These are phyloP conservation scores for Lomographa bimaculata DNA, from an alignment of 2,888 invertebrate species.

Conservation along the genomic window DNA sequence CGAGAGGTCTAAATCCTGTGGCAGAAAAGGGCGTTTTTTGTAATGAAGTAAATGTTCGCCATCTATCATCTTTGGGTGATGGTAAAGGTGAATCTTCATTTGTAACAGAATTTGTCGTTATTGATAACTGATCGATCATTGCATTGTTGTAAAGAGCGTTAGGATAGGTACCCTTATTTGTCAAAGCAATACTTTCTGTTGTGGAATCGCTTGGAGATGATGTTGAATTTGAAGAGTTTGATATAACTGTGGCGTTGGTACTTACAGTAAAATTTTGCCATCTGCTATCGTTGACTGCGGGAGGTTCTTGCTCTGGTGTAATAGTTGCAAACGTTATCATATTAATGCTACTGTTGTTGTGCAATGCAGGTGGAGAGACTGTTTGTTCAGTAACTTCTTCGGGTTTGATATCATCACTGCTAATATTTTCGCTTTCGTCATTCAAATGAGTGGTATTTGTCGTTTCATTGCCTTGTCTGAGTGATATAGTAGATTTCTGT, in stretches of 20 bases:
- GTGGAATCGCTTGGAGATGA: conserved; percentile 17
- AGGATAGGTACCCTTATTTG: conserved; percentile 48
- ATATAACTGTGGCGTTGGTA: conserved; percentile 25
- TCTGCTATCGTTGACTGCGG: conserved; percentile 29
- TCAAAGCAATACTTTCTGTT: conserved; percentile 31
- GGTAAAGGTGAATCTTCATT: conserved; percentile 52
- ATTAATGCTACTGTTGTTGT: conserved; percentile 16
- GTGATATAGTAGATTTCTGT: no score
- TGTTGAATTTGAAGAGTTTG: conserved; percentile 7
- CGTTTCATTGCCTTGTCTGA: conserved; percentile 4
- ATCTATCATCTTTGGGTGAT: conserved; percentile 56
- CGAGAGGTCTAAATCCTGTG: conserved; percentile 64
- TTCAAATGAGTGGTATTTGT: conserved; percentile 4
- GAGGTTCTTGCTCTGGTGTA: conserved; percentile 24
- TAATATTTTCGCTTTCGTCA: neutral
- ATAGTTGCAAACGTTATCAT: conserved; percentile 27
- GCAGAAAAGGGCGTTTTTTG: conserved; percentile 24
- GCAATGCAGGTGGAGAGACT: conserved; percentile 23
- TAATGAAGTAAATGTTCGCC: conserved; percentile 52
- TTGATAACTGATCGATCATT: conserved; percentile 60
- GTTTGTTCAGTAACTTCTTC: no score
- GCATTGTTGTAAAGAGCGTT: conserved; percentile 52
- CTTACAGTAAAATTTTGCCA: conserved; percentile 46
- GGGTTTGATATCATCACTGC: conserved; percentile 9
- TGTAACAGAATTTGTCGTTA: conserved; percentile 62